Conservation (phyloP, 2,113 vertebrate species). For the Ailuropoda melanoleuca region DNA sequence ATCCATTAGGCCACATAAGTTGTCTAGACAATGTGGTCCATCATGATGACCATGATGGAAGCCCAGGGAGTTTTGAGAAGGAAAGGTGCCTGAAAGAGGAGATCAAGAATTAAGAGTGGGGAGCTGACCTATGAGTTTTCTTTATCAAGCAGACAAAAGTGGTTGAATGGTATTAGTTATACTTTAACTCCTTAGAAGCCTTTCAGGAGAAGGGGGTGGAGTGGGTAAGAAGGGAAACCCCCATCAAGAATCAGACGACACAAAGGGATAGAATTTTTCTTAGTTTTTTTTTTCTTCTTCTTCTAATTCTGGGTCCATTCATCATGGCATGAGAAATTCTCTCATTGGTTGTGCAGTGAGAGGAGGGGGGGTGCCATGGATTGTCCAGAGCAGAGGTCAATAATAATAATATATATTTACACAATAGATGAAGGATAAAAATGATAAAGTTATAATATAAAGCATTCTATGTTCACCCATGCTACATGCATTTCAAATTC, state of each 20-base stretch:
- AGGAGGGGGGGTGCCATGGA: conserved; percentile 30
- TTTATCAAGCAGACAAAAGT: conserved; percentile 90
- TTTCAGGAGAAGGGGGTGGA: conserved; percentile 70
- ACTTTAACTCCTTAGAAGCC: conserved; percentile 94
- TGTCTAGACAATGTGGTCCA: conserved; percentile 50
- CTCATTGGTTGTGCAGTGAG: conserved; percentile 55
- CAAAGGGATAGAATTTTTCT: conserved; percentile 84
- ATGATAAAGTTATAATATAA: conserved; percentile 42
- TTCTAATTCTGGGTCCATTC: conserved; percentile 83
- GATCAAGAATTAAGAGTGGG: conserved; percentile 80
- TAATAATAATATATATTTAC: conserved; percentile 70
- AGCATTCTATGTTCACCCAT: not conserved
- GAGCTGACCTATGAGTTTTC: conserved; percentile 86
- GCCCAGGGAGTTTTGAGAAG: conserved; percentile 64
- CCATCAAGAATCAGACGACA: conserved; percentile 82
- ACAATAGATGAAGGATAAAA: conserved; percentile 62
- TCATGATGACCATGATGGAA: conserved; percentile 59
- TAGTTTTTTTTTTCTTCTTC: conserved; percentile 50
- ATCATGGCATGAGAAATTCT: conserved; percentile 82
- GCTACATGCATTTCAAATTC: conserved; percentile 3
- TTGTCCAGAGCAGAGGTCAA: conserved; percentile 64
- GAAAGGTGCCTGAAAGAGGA: conserved; percentile 76
- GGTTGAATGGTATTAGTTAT: conserved; percentile 93
- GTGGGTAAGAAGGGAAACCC: conserved; percentile 18
- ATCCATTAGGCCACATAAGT: not conserved